Percentiles rank a stretch among this genome's conserved stretches.
Evolutionary conservation across 37 sponge, comb jelly and placozoan genomes (phyloP).

Genomic region (Cliona cf. orientalis): DNA sequence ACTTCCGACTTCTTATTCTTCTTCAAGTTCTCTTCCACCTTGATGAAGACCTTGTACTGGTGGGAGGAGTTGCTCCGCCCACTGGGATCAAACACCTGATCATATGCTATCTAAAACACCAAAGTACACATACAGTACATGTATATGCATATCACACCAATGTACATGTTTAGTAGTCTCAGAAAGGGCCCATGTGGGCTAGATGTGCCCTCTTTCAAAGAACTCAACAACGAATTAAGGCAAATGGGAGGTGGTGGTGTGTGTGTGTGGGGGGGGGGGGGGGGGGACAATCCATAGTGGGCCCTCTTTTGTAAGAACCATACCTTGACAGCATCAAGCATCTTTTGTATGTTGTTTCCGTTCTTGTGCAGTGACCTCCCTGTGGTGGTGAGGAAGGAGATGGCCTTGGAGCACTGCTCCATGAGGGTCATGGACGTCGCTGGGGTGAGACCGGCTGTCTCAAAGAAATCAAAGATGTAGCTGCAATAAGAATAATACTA

Average conservation of each 20-base stretch:
- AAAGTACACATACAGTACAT: no score
- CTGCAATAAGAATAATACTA: conserved; percentile 16
- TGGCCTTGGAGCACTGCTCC: conserved; percentile 71
- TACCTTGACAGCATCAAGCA: conserved; percentile 71
- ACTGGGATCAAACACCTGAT: not conserved
- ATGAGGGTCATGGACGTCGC: conserved; percentile 31
- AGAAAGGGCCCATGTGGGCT: no score
- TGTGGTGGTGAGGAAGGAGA: conserved; percentile 55
- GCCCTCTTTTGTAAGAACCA: not conserved
- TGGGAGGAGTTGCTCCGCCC: conserved; percentile 12
- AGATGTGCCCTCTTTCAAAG: no score
- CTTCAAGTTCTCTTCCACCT: conserved; percentile 30
- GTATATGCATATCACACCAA: no score
- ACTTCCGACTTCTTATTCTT: conserved; percentile 36
- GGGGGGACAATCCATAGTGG: no score
- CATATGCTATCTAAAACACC: no score
- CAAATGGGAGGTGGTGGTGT: no score
- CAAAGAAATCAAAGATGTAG: conserved; percentile 69
- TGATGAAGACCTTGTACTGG: conserved; percentile 69
- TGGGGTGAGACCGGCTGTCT: conserved; percentile 36
- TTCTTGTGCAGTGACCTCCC: conserved; percentile 35
- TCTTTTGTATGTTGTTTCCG: conserved; percentile 71
- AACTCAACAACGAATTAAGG: no score
- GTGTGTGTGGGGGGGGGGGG: no score
- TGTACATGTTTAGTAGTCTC: no score